Evolutionary conservation across 2,113 vertebrate genomes (phyloP), one percentile per base, ranked within the genome.

Genomic region (Xenopus borealis): DNA sequence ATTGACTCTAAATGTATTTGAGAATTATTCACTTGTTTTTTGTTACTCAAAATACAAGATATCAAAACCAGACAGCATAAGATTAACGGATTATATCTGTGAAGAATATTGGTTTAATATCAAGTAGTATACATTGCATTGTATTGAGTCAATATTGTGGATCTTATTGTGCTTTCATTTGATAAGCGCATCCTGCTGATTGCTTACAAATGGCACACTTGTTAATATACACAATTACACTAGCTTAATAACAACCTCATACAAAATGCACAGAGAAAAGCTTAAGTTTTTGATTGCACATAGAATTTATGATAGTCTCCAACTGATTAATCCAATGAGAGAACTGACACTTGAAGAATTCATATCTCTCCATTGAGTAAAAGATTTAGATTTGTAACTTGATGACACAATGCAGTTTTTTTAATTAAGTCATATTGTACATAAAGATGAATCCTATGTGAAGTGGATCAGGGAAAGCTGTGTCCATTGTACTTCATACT

Each of bases 91-190:
- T 44, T 44, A 18, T 1, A 1, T 6, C 19, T 17, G 6, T 18
- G 63, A 50, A 40, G 44, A 68, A 61, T 75, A 62, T 30, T 50
- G 64, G 65, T 68, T 75, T 68, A 75, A 45, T 18, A 58, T 58
- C 17, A 61, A 46, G 53, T 52, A n/a, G 58, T 18, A 69, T 23
- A 50, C 55, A 16, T 20, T 69, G 62, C 45, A 33, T 55, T 69
- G n/a, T 23, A 44, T 69, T 75, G 8, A 69, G 3, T 50, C 13
- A 61, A 44, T 75, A 50, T 50, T 57, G 47, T 67, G 47, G 53
- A 59, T 74, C 62, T 69, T 18, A 53, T 55, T n/a, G 27, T 55
- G 57, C 5, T 13, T 52, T 50, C 66, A 13, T 12, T 75, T 53
- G 2, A 52, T 62, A 75, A 69, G 44, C 50, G n/a, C 4, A 17